Evolutionary conservation across 2,888 invertebrate genomes (phyloP), one percentile per base, ranked within the genome.

Genomic region (Fabriciana adippe): DNA sequence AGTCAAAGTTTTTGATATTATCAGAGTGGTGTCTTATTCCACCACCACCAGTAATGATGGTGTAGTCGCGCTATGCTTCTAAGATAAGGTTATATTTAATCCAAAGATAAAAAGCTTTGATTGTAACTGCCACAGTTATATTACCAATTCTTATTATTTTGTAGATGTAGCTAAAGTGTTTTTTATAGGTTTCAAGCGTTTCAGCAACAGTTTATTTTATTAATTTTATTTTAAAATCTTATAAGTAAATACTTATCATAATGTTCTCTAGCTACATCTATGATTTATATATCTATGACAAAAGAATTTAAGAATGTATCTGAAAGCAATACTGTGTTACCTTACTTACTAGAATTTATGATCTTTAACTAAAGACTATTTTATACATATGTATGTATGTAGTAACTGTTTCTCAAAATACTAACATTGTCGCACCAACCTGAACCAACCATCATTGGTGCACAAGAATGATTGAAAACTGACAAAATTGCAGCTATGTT

Each of bases 271-370:
- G 8, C 50, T 15, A 51, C 16, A n/a, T 51, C 50, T 16, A 51
- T 16, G 16, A 51, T 16, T 50, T 50, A 48, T 50, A 50, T 50
- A 3, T 51, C n/a, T 16, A 15, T 6, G 16, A 16, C 13, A 16
- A 50, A 50, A 51, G n/a, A 8, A 51, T 8, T 51, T 54, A 21
- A 54, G 41, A 45, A 45, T 45, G 41, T 54, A 31, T 55, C 18
- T 55, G 18, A 55, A 55, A 66, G 55, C 60, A 66, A 61, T 66
- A 61, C 31, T 50, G 45, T 51, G 64, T 64, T 64, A 64, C 64
- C 64, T 64, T 64, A 64, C 48, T 45, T 31, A 35, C 35, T 64
- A 51, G n/a, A 41, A 26, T 26, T 41, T 47, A 64, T 47, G 26
- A 26, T 54, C 16, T 16, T 8, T 48, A 55, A 31, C 31, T 55